Base-by-base conservation (phyloP, 2,888 invertebrate genomes). In the Idaea dimidiata region DNA sequence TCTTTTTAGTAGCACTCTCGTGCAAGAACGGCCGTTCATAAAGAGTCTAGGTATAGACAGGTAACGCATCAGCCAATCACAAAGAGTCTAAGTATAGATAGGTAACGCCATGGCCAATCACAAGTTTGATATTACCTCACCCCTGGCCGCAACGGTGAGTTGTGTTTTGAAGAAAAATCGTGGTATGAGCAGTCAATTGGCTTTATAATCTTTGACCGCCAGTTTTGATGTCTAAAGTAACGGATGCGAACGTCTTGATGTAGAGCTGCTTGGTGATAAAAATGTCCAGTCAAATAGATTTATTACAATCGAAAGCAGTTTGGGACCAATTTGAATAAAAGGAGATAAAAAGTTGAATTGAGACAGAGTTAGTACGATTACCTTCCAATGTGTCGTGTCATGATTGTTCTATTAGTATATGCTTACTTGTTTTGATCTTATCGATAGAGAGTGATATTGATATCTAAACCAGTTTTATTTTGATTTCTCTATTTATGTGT, bases 271-370 rank as follows among this genome's bases (percentile, higher is more conserved):
- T 76, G 73, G 74, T 83, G 82, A 88, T 89, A 88, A 89, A 89
- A 87, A 81, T 79, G 85, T 87, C 84, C 68, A 69, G 71, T 67
- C 71, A 73, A 73, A 73, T 77, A 83, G 87, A 89, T 89, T 87
- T 88, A 90, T 87, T 80, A 87, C 83, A 78, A 81, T 82, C 83
- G 74, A 82, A 82, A 81, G 75, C 81, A 78, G 86, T 87, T 83
- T 76, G 76, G 69, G 74, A 68, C 66, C 80, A 79, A 85, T 87
- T 86, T 84, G 80, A 86, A 88, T 87, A 85, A 87, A 88, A 83
- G 83, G 59, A 71, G 80, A 81, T 81, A 79, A 75, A 72, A 59
- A 63, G 58, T 69, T 69, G 73, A 72, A 80, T 80, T 77, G 78
- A 81, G 75, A 76, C 66, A 71, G 72, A 67, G 69, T 66, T 54